Conservation (phyloP, 2,797 vertebrate genomes). For the Epinephelus awoara region DNA sequence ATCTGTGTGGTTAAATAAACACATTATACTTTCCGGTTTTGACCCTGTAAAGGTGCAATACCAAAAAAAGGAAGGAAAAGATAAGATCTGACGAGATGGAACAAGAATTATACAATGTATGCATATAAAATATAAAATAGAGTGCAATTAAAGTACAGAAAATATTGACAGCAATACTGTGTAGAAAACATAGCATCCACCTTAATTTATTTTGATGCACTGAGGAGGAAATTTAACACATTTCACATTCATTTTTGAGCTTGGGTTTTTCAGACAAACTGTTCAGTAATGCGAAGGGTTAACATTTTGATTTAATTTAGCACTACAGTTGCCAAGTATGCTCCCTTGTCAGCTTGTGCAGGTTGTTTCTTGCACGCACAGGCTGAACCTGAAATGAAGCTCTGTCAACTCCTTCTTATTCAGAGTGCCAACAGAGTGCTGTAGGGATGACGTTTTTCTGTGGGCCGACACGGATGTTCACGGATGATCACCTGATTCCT, state of each 20-base stretch:
- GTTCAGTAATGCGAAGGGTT: neutral
- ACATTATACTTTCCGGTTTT: neutral
- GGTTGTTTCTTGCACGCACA: neutral
- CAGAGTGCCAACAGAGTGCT: too few relatives aligned
- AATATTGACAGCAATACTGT: neutral
- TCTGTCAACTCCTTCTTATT: too few relatives aligned
- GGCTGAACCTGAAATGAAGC: neutral
- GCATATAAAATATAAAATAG: neutral
- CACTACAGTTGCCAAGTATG: neutral
- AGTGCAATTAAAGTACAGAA: neutral
- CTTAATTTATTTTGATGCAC: neutral
- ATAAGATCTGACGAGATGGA: neutral
- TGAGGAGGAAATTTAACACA: neutral
- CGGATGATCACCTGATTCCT: too few relatives aligned
- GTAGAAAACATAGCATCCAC: neutral
- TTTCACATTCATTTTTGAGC: neutral
- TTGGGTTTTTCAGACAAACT: neutral
- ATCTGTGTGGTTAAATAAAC: constrained; percentile 12
- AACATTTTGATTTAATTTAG: neutral
- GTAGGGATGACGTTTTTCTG: too few relatives aligned
- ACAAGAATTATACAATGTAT: neutral
- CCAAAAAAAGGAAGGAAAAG: neutral
- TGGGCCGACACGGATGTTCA: too few relatives aligned
- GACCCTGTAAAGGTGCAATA: neutral
- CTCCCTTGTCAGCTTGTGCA: too few relatives aligned